Percentiles rank a stretch among this genome's conserved stretches.
Evolutionary conservation across 2,888 invertebrate genomes (phyloP).

Genomic region (Drosophila pseudotakahashii): DNA sequence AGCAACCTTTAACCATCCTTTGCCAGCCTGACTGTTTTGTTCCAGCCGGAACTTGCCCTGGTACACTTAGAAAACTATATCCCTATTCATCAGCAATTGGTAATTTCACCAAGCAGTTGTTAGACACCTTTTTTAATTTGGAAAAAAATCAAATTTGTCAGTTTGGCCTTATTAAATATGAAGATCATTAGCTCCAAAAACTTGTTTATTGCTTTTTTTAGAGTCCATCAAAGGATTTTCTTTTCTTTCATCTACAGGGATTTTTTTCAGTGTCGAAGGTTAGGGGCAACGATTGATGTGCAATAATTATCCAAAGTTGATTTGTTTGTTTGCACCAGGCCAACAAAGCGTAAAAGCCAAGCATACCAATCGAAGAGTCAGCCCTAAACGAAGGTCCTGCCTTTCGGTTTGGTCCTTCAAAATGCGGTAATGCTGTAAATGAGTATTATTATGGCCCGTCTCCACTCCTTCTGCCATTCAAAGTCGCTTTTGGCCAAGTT

Average conservation of each 20-base stretch:
- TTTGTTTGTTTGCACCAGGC: constrained; percentile 81
- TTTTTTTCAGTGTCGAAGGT: neutral
- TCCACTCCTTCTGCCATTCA: constrained; percentile 18
- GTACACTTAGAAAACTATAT: constrained; percentile 2
- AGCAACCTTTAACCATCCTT: constrained; percentile 10
- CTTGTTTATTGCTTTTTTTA: neutral
- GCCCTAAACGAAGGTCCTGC: constrained; percentile 24
- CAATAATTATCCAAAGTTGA: constrained; percentile 82
- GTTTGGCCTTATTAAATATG: no score
- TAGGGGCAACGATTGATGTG: constrained; percentile 76
- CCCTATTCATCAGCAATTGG: neutral
- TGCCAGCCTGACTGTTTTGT: constrained; percentile 55
- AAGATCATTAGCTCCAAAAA: no score
- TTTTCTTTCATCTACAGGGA: neutral
- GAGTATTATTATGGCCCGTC: constrained; percentile 67
- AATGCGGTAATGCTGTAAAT: constrained; percentile 66
- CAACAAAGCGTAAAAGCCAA: constrained; percentile 75
- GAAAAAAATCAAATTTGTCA: neutral
- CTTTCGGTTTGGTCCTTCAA: constrained; percentile 20
- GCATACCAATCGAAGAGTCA: constrained; percentile 68
- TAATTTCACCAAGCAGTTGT: neutral
- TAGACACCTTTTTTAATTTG: neutral
- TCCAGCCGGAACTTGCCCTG: constrained; percentile 2
- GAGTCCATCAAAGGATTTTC: neutral
- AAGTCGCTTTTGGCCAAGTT: constrained; percentile 45